Percentiles rank a stretch among this genome's conserved stretches.
Conservation (phyloP, 2,113 vertebrate species). For the rabbit (Oryctolagus cuniculus) region mOryCun1.1 NC_091452.1:4639501-4640000, state of each 20-base stretch:
- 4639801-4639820: too few relatives aligned
- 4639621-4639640: background rate
- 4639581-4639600: too few relatives aligned
- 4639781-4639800: too few relatives aligned
- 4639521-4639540: background rate
- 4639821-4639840: background rate
- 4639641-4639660: background rate
- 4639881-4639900: background rate
- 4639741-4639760: background rate
- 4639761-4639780: too few relatives aligned
- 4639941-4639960: background rate
- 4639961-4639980: constrained; percentile 46
- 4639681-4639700: background rate
- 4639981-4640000: constrained; percentile 62
- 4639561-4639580: background rate
- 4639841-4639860: background rate
- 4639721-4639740: background rate
- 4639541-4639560: rapidly evolving
- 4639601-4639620: background rate
- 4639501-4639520: too few relatives aligned
- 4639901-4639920: rapidly evolving
- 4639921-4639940: background rate
- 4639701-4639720: background rate
- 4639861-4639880: background rate
- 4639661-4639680: background rate